Conservation (phyloP, 1,140 invertebrate genomes). For the Thaumetopoea pityocampa region DNA sequence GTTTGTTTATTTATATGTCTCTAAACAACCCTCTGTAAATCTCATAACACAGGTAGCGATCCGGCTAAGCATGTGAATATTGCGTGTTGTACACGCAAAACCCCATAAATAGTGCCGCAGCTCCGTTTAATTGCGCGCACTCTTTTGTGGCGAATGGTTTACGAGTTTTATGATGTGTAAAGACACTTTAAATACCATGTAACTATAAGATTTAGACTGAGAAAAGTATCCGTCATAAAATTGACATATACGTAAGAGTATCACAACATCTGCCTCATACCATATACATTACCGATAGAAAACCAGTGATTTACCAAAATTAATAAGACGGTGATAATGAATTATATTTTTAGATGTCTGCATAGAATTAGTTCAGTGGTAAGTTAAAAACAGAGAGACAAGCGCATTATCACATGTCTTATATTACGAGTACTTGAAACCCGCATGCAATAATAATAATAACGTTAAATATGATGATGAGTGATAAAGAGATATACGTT, state of each 20-base stretch:
- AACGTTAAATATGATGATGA: too few relatives aligned
- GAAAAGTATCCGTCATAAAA: not conserved
- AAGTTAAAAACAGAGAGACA: too few relatives aligned
- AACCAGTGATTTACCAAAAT: too few relatives aligned
- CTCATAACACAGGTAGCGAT: conserved; percentile 43
- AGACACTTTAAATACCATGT: conserved; percentile 1
- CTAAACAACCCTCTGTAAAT: conserved; percentile 41
- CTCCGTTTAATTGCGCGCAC: conserved; percentile 45
- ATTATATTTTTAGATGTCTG: too few relatives aligned
- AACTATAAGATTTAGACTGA: not conserved
- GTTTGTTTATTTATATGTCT: conserved; percentile 26
- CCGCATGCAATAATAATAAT: too few relatives aligned
- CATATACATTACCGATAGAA: too few relatives aligned
- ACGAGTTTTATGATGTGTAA: conserved; percentile 16
- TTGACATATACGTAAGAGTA: not conserved
- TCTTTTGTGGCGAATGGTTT: conserved; percentile 43
- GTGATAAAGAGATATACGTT: too few relatives aligned
- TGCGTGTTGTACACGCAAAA: conserved; percentile 50
- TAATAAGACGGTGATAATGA: too few relatives aligned
- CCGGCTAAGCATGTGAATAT: conserved; percentile 67
- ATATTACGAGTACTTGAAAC: too few relatives aligned
- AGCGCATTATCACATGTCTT: too few relatives aligned
- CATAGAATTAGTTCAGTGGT: too few relatives aligned
- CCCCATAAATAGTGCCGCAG: conserved; percentile 66
- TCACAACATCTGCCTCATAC: not conserved